Conservation (phyloP, 2,113 vertebrate genomes). For the Cacatua alba region DNA sequence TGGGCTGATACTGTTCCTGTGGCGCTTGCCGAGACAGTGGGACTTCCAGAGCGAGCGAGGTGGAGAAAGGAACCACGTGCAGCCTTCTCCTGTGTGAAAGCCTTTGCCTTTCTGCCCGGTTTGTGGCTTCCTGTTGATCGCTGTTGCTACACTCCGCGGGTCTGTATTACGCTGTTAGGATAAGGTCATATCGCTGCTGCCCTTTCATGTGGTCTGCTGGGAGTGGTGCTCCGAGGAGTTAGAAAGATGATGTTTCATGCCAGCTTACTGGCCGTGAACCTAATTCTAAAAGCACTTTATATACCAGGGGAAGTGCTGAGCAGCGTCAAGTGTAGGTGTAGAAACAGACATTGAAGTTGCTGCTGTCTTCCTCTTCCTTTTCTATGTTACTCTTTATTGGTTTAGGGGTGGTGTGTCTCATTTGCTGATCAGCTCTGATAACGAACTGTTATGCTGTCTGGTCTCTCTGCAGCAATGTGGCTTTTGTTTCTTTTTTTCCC, state of each 20-base stretch:
- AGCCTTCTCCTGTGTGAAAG: neutral
- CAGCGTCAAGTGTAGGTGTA: neutral
- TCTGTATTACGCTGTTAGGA: neutral
- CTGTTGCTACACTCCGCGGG: neutral
- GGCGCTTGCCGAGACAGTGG: neutral
- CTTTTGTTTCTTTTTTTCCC: neutral
- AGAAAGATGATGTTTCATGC: neutral
- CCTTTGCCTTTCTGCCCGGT: neutral
- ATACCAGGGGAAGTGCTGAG: neutral
- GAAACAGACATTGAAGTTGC: neutral
- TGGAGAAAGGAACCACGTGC: neutral
- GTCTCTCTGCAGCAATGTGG: neutral
- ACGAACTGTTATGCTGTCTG: neutral
- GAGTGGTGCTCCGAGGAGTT: neutral
- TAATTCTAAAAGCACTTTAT: neutral
- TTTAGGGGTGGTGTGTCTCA: neutral
- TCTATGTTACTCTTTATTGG: neutral
- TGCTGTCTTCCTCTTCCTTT: neutral
- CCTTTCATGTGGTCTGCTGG: neutral
- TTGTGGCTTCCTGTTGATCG: neutral
- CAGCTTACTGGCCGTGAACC: neutral
- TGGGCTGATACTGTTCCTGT: neutral
- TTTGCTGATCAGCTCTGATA: neutral
- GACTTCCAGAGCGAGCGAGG: neutral
- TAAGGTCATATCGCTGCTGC: neutral